These are phyloP conservation scores for Melipona bicolor DNA, from an alignment of 2,888 invertebrate species.

Conservation along the genomic window DNA sequence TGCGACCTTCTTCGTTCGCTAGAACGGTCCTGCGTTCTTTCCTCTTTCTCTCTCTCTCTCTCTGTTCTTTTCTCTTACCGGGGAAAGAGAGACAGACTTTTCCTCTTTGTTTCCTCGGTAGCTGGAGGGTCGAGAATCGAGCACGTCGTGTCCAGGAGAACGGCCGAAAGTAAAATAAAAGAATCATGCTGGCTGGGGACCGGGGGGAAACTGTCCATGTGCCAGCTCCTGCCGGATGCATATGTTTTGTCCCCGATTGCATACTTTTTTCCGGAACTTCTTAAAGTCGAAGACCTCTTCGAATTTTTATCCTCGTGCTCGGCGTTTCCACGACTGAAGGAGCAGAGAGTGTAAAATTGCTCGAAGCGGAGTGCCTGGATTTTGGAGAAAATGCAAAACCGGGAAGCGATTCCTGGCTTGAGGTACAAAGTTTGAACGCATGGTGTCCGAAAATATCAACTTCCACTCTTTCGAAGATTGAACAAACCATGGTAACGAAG, in stretches of 20 bases:
- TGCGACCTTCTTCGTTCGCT: conserved; percentile 68
- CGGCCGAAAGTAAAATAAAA: conserved; percentile 81
- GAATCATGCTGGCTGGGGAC: conserved; percentile 83
- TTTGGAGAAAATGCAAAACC: not conserved
- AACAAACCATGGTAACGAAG: not conserved
- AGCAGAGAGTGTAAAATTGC: not conserved
- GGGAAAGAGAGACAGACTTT: not conserved
- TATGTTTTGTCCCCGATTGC: conserved; percentile 66
- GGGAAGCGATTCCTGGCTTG: not conserved
- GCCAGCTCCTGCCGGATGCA: conserved; percentile 51
- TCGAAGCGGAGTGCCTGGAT: not conserved
- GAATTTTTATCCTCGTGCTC: not conserved
- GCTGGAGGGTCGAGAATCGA: conserved; percentile 67
- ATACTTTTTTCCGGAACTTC: conserved; percentile 10
- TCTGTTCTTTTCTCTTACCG: conserved; percentile 28
- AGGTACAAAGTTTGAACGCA: not conserved
- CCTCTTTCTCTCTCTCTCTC: conserved; percentile 56
- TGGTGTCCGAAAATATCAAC: not conserved
- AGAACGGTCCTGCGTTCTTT: conserved; percentile 24
- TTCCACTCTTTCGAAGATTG: not conserved
- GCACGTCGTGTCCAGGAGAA: conserved; percentile 72
- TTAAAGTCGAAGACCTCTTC: conserved; percentile 5
- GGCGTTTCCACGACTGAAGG: not conserved
- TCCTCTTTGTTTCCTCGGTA: conserved; percentile 52
- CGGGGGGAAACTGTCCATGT: conserved; percentile 64